These are phyloP conservation scores for Amiota communis DNA, from an alignment of 2,888 invertebrate species.

Conservation along the genomic window DNA sequence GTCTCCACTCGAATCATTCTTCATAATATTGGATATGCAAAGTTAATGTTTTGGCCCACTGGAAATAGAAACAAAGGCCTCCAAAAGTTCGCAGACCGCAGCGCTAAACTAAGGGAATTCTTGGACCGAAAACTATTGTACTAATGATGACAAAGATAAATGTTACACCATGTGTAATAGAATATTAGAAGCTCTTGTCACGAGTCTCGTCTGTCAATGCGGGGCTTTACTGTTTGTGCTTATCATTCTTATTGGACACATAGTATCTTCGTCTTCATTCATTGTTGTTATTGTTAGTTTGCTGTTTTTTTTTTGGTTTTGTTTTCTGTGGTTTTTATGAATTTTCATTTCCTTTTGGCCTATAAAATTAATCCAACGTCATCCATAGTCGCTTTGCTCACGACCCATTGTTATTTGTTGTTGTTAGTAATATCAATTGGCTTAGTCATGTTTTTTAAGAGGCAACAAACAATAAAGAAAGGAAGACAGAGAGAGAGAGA, in stretches of 20 bases:
- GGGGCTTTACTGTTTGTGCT: constrained; percentile 7
- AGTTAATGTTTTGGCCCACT: too few relatives aligned
- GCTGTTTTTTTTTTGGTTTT: neutral
- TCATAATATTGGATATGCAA: too few relatives aligned
- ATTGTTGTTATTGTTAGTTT: neutral
- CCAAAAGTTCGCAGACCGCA: too few relatives aligned
- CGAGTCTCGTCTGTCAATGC: too few relatives aligned
- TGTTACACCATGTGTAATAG: neutral
- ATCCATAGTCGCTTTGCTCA: neutral
- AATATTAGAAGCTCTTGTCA: too few relatives aligned
- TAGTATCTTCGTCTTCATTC: neutral
- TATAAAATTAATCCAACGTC: neutral
- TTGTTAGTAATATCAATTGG: neutral
- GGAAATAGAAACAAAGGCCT: too few relatives aligned
- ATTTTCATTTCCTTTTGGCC: constrained; percentile 11
- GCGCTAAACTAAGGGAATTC: neutral
- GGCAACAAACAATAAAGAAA: neutral
- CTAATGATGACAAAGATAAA: constrained; percentile 6
- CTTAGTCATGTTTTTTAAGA: constrained; percentile 19
- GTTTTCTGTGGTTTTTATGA: too few relatives aligned
- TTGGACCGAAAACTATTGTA: too few relatives aligned
- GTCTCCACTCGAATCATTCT: too few relatives aligned
- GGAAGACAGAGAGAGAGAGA: neutral
- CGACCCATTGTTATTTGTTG: neutral
- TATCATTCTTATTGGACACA: neutral